A percentile compares a stretch with the other conserved stretches of the same genome.
Evolutionary conservation across 2,888 invertebrate species (phyloP).

Genomic region (Dryadula phaetusa): DNA sequence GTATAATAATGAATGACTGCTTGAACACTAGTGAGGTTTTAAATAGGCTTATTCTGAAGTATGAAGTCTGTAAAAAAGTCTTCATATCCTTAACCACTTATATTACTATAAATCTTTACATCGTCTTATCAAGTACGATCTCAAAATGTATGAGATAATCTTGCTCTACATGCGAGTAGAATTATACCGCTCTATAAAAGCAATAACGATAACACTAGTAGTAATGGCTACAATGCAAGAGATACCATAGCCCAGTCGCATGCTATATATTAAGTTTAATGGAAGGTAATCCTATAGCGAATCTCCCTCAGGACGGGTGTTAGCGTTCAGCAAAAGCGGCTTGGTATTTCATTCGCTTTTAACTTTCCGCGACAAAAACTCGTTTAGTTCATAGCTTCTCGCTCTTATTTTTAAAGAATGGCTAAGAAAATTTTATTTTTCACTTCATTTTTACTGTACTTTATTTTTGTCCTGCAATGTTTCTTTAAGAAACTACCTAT

Average conservation of each 20-base stretch:
- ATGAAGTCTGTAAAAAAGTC: too few species aligned
- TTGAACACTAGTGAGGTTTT: too few species aligned
- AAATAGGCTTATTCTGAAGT: too few species aligned
- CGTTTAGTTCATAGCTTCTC: constrained; percentile 42
- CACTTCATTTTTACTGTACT: constrained; percentile 20
- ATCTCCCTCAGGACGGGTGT: constrained; percentile 47
- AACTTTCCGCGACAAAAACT: constrained; percentile 46
- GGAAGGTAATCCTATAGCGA: constrained; percentile 35
- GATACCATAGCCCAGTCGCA: background rate
- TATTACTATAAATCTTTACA: too few species aligned
- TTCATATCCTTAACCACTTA: too few species aligned
- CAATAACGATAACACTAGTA: constrained; percentile 28
- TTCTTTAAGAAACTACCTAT: constrained; percentile 26
- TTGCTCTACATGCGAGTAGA: background rate
- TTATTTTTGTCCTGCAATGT: constrained; percentile 14
- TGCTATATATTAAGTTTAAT: constrained; percentile 23
- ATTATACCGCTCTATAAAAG: constrained; percentile 9
- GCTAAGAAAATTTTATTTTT: constrained; percentile 34
- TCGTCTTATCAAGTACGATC: constrained; percentile 1
- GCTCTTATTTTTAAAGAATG: constrained; percentile 44
- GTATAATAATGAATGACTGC: too few species aligned
- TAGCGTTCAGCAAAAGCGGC: constrained; percentile 47
- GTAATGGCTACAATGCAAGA: constrained; percentile 20
- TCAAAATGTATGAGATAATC: constrained; percentile 16
- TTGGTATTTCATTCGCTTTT: constrained; percentile 46